These are phyloP conservation scores for Chamaea fasciata DNA, from an alignment of 2,113 vertebrate genomes.

Conservation along the genomic window DNA sequence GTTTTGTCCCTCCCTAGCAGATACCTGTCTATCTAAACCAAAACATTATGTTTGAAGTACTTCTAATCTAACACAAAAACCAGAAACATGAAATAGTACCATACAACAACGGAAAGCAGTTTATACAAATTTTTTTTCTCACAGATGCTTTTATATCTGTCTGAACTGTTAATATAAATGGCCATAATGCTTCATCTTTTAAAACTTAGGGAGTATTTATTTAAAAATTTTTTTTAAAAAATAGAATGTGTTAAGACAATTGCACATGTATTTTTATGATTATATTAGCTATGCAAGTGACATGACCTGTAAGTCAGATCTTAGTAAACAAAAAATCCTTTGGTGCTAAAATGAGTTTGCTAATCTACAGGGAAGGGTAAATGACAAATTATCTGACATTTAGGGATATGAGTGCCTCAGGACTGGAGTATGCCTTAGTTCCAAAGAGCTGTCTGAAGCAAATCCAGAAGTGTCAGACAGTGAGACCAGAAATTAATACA, in stretches of 20 bases:
- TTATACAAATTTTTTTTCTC: neutral
- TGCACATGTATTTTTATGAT: neutral
- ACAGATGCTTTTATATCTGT: neutral
- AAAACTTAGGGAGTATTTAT: neutral
- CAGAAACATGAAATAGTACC: neutral
- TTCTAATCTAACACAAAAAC: neutral
- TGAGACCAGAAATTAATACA: neutral
- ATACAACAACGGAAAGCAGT: neutral
- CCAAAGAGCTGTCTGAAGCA: neutral
- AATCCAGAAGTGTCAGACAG: neutral
- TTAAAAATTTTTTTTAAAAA: neutral
- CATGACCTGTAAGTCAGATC: neutral
- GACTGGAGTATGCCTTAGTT: neutral
- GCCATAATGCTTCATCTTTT: neutral
- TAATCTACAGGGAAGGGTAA: neutral
- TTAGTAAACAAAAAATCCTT: neutral
- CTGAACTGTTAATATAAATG: neutral
- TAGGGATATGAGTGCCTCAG: neutral
- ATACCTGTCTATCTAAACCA: too few relatives aligned
- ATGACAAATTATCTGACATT: neutral
- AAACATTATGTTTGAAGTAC: neutral
- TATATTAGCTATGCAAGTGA: neutral
- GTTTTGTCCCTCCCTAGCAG: too few relatives aligned
- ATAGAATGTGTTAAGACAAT: neutral
- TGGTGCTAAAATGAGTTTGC: neutral